Evolutionary conservation across 2,797 vertebrate genomes (phyloP).

Genomic region (Neosalanx taihuensis): DNA sequence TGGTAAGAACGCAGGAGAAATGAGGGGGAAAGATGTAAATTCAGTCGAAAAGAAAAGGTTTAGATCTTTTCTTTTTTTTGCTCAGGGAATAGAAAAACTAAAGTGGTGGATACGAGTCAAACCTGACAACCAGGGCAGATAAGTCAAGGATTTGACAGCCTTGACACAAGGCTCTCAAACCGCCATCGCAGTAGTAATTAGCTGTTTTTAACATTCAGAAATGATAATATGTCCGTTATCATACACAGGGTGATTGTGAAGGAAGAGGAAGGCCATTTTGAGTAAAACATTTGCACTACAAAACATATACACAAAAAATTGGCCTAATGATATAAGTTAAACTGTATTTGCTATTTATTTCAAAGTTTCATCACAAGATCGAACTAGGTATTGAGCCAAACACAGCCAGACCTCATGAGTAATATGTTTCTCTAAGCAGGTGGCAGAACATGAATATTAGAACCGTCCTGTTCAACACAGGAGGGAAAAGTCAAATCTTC

Average conservation of each 20-base stretch:
- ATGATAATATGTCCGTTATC: neutral
- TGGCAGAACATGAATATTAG: neutral
- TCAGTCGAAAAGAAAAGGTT: slow-evolving; percentile 89
- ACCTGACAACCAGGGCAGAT: slow-evolving; percentile 64
- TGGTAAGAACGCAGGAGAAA: slow-evolving; percentile 92
- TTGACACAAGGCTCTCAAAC: slow-evolving; percentile 23
- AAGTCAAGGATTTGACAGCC: slow-evolving; percentile 50
- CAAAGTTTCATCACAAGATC: no score
- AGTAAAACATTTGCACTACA: no score
- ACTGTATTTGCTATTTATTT: no score
- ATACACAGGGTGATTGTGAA: neutral
- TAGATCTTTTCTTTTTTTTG: slow-evolving; percentile 81
- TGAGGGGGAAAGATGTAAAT: slow-evolving; percentile 96
- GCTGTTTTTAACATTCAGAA: slow-evolving; percentile 9
- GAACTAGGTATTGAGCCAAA: no score
- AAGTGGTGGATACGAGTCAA: slow-evolving; percentile 64
- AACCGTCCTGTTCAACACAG: neutral
- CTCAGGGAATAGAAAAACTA: slow-evolving; percentile 66
- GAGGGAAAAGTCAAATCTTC: neutral
- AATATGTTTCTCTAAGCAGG: no score
- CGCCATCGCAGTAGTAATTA: neutral
- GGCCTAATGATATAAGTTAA: no score
- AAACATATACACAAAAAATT: no score
- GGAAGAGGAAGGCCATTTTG: no score
- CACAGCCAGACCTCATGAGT: no score